Evolutionary conservation across 2,888 invertebrate genomes (phyloP), one percentile per base, ranked within the genome.

Genomic region (Barypeithes pellucidus): DNA sequence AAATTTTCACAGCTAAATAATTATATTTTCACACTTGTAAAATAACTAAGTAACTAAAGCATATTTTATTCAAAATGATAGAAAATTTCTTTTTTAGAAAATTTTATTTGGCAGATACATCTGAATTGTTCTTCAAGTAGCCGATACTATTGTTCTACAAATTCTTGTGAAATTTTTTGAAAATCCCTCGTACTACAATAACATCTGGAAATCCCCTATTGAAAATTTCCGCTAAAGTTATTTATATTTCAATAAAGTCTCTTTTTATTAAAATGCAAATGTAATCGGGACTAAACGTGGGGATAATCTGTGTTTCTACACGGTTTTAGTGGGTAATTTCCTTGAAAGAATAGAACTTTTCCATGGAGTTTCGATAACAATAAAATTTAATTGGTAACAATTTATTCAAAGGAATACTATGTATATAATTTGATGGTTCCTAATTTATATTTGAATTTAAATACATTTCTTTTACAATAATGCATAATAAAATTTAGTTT

Each of bases 191-290:
- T 50, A 50, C n/a, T 24, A 47, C 9, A 50, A 50, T 24, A 50
- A 0, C 22, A 50, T 12, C 5, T 22, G 0, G 20, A 50, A 50
- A 50, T 50, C 24, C 50, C 50, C 54, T 33, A 57, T 57, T 33
- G 54, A 57, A 57, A 57, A 57, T 57, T 57, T 33, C 16, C 54
- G 33, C 18, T 33, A 36, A 9, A 61, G 61, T 61, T 61, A 61
- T 61, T 41, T 61, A 61, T 43, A 24, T 33, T 61, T 24, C 61
- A 61, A 41, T 61, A 41, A 43, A 41, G 14, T 41, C 41, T 8
- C 24, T 61, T 61, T 45, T 41, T 41, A 61, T 61, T 61, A 61
- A 61, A 61, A 61, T 61, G 61, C 61, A 61, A 61, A 61, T 61
- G 20, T 43, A 61, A 61, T 61, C 39, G 43, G 43, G 41, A 41